Conservation (phyloP, 2,113 vertebrate genomes). For the Micronycteris hirsuta region DNA sequence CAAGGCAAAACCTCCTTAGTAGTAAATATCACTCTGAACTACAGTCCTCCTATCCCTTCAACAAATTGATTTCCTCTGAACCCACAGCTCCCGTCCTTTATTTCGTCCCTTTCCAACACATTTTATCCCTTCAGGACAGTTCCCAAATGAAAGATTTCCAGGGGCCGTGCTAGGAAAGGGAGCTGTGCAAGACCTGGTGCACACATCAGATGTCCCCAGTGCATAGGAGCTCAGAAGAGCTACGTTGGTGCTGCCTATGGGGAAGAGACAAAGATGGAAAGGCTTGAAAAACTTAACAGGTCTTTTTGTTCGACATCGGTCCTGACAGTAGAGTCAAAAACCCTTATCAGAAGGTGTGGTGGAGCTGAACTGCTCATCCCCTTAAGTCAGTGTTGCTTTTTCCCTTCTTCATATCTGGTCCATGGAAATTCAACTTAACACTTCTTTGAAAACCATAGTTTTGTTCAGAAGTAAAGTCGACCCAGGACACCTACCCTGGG, state of each 20-base stretch:
- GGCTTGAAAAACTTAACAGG: not conserved
- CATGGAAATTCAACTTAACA: not conserved
- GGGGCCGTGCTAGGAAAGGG: not conserved
- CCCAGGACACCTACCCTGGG: fast-evolving
- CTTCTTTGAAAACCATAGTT: not conserved
- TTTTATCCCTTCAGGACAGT: not conserved
- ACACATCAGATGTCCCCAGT: not conserved
- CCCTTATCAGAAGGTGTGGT: not conserved
- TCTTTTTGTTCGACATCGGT: not conserved
- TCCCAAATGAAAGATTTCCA: not conserved
- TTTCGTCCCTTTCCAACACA: not conserved
- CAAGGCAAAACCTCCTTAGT: not conserved
- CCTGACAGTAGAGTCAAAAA: not conserved
- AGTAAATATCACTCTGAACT: not conserved
- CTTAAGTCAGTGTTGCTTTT: not conserved
- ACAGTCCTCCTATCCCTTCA: not conserved
- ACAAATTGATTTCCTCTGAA: not conserved
- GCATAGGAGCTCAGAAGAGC: not conserved
- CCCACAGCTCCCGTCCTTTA: not conserved
- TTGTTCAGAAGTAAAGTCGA: not conserved
- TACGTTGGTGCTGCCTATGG: no score
- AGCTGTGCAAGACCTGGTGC: no score
- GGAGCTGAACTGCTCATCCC: not conserved
- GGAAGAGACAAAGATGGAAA: not conserved
- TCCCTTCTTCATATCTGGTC: not conserved